Base-by-base conservation (phyloP, 2,113 vertebrate species). In the Arothron firmamentum region DNA sequence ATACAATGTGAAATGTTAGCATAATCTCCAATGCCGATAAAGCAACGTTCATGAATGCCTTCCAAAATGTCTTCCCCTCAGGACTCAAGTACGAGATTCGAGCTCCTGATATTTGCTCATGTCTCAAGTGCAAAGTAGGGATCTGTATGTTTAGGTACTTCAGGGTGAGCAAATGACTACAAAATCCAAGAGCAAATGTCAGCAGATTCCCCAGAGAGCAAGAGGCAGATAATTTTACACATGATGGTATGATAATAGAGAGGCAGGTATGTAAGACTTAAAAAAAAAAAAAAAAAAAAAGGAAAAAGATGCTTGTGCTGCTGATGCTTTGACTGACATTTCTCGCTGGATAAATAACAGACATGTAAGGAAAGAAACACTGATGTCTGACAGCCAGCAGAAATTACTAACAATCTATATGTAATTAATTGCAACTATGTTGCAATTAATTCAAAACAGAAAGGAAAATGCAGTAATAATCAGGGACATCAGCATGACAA, bases 151-250 rank as follows among this genome's bases (percentile, higher is more conserved):
- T 64, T 49, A 66, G 75, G 47, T 59, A 60, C 62, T 77, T 81
- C 41, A 80, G 70, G 58, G 41, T 52, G 61, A 70, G 74, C 59
- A 79, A 81, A 85, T 79, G 67, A 77, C 67, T 59, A 85, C 77
- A 83, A 83, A 78, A 81, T 83, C 71, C 74, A 60, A 66, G 61
- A 34, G 65, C 65, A 87, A 85, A 89, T 87, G 85, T 81, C 82
- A 87, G 59, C 54, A 70, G 63, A 28, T 70, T 74, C 78, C 69
- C 64, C 1, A 1, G 66, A 65, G 75, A 58, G 45, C 6, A 13
- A 58, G 51, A 61, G 65, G 68, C 20, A 54, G 67, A 67, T 59
- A 69, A 69, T 75, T 83, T 74, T 73, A 80, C 14, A 7, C 62
- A 70, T 69, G 56, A 77, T 53, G 53, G 61, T 54, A 65, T 53